Percentiles rank a stretch among this genome's conserved stretches.
Evolutionary conservation across 2,113 vertebrate species (phyloP).

Genomic region (Origma solitaria): DNA sequence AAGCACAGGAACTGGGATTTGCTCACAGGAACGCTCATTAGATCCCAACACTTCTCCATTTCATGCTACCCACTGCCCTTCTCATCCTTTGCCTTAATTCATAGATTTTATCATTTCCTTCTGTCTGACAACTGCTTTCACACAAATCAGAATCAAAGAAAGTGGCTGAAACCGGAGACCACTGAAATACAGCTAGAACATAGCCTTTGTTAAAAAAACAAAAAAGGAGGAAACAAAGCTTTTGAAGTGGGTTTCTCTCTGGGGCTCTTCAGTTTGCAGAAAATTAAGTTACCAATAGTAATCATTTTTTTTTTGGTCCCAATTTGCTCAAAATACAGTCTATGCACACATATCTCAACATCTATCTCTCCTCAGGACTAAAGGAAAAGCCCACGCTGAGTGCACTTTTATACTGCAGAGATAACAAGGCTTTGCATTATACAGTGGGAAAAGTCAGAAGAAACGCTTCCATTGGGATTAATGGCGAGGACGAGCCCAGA

Average conservation of each 20-base stretch:
- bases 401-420: background rate
- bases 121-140: constrained; percentile 56
- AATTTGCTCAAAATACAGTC: background rate
- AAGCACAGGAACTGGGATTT: background rate
- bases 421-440: background rate
- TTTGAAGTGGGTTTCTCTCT: constrained; percentile 58
- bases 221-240: background rate
- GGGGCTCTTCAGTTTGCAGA: background rate
- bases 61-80: background rate
- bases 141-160: constrained; percentile 36
- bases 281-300: constrained; percentile 56
- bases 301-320: constrained; percentile 1
- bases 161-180: constrained; percentile 31
- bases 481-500: background rate
- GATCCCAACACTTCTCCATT: background rate
- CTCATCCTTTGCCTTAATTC: constrained; percentile 1
- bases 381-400: constrained; percentile 23
- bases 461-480: background rate
- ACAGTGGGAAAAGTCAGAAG: constrained; percentile 1
- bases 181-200: background rate
- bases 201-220: constrained; percentile 10
- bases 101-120: constrained; percentile 27
- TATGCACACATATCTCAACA: background rate
- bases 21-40: background rate
- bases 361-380: background rate